phyloP scores from a whole-genome alignment of 2,888 invertebrate species.

The Drosophila buzzatii region DNA sequence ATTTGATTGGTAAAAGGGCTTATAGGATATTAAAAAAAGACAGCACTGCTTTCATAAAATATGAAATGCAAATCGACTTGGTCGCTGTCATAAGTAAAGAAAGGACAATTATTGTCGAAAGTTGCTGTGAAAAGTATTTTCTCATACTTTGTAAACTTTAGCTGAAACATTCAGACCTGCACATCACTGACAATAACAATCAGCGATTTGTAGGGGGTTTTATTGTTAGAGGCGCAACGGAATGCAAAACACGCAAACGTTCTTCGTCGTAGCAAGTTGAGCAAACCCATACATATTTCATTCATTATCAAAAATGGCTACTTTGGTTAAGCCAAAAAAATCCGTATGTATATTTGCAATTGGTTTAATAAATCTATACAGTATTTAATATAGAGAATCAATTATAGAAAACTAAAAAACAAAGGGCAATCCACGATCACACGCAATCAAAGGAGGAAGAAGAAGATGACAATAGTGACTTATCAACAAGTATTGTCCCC shows the following conservation, averaged over 20 bases:
- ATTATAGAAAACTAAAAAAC: conserved; percentile 68
- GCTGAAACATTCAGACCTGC: background rate
- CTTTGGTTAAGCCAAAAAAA: conserved; percentile 83
- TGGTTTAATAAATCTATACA: background rate
- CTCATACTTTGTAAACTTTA: background rate
- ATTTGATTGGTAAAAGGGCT: background rate
- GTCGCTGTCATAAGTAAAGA: background rate
- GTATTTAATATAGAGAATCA: conserved; percentile 12
- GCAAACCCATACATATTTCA: conserved; percentile 4
- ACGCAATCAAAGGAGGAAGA: conserved; percentile 39
- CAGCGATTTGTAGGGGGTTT: conserved; percentile 48
- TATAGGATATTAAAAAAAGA: background rate
- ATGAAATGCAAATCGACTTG: no score
- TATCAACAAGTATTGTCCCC: conserved; percentile 67
- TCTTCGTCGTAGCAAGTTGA: background rate
- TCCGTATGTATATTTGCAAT: conserved; percentile 65
- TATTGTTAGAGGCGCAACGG: conserved; percentile 43
- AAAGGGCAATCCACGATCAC: conserved; percentile 22
- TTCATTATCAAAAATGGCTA: conserved; percentile 79
- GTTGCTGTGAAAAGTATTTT: accelerated
- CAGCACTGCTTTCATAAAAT: no score
- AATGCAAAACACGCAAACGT: conserved; percentile 34
- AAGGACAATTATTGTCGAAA: accelerated
- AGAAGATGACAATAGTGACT: conserved; percentile 40
- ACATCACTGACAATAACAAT: conserved; percentile 33